Base-by-base conservation (phyloP, 2,888 invertebrate species). In the Gryllus longicercus region DNA sequence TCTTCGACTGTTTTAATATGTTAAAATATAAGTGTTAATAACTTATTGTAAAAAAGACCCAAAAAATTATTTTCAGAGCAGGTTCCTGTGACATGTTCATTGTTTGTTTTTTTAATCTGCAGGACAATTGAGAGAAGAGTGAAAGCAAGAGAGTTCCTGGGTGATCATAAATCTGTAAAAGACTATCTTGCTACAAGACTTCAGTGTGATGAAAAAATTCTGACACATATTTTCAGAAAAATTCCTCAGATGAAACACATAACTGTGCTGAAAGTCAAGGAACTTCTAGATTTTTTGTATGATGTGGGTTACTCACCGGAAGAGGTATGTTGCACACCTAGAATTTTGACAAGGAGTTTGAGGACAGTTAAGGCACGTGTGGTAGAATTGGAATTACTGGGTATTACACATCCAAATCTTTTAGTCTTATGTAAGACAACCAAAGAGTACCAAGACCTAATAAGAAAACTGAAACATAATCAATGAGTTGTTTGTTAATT, bases 211-310 rank as follows among this genome's bases (percentile, higher is more conserved):
- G 83, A 86, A 2, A 87, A 87, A 76, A 87, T 85, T 80, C 86
- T 91, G n/a, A 87, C 88, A 84, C 86, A 87, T 10, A 89, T 91
- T 84, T 89, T 88, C 85, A 78, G 84, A 23, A 90, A 86, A 85
- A 87, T 90, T 84, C 91, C 91, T n/a, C 87, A 88, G 79, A 86
- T 91, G 11, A 86, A 87, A 82, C 88, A 87, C 77, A 90, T 91
- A 76, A 87, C 91, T 82, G 90, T 89, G 2, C 88, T 88, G 10
- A 91, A 91, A 88, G 91, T 90, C 83, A 91, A 91, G 85, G 87
- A 89, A 81, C 90, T 91, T 81, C 84, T 92, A 74, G 91, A 91
- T 84, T 91, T 89, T 84, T 85, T 92, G 25, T 85, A 89, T 11
- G 85, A 87, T 78, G 90, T 90, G 84, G 89, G 90, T 2, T 91